These are phyloP conservation scores for Heliangelus exortis DNA, from an alignment of 2,797 vertebrate genomes.

Conservation along the genomic window DNA sequence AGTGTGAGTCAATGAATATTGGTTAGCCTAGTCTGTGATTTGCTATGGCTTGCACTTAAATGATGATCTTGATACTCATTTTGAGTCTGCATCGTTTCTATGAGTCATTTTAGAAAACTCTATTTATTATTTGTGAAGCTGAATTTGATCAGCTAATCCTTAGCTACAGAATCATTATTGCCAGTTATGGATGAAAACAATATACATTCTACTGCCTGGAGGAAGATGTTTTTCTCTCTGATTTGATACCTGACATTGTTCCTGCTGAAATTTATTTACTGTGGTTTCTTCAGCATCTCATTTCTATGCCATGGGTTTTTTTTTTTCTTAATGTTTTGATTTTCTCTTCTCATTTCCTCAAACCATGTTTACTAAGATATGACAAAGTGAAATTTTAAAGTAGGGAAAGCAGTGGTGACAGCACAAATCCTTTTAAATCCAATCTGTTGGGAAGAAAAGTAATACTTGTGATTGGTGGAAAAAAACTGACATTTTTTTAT, in stretches of 20 bases:
- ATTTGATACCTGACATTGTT: neutral
- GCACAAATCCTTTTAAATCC: neutral
- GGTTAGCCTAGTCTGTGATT: neutral
- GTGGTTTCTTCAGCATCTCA: constrained; percentile 9
- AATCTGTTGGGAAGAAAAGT: neutral
- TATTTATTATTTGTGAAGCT: neutral
- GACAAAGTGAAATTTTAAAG: constrained; percentile 3
- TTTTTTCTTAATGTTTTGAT: neutral
- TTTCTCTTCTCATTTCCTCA: neutral
- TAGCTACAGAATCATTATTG: neutral
- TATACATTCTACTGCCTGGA: neutral
- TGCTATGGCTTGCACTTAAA: neutral
- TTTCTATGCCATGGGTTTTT: neutral
- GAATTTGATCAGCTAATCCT: neutral
- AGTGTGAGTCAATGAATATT: neutral
- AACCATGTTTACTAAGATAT: neutral
- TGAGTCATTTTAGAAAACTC: neutral
- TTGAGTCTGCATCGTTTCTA: neutral
- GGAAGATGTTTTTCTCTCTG: neutral
- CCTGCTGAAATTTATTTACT: constrained; percentile 3
- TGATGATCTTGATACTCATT: neutral
- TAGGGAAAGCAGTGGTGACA: neutral
- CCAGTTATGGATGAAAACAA: neutral
- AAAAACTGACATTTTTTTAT: constrained; percentile 12
- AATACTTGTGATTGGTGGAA: neutral